A percentile compares a stretch with the other conserved stretches of the same genome.
These are phyloP conservation scores for Acrossocheilus wenchowensis DNA, from an alignment of 2,797 vertebrate species.

Conservation along the genomic window DNA sequence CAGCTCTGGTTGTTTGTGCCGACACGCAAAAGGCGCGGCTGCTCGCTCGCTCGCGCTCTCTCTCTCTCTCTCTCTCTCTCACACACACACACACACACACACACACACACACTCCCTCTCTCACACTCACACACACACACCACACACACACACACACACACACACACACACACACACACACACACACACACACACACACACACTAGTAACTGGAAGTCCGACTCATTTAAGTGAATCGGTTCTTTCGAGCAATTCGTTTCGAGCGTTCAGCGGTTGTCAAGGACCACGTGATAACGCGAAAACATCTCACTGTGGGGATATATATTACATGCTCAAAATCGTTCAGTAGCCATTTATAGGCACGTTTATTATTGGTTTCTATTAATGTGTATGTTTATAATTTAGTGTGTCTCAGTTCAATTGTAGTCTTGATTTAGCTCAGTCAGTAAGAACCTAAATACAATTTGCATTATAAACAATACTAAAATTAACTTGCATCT, in stretches of 20 bases:
- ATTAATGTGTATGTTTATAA: neutral
- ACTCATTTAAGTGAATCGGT: conserved; percentile 5
- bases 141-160: no score
- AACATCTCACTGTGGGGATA: neutral
- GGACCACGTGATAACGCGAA: neutral
- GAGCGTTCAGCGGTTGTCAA: neutral
- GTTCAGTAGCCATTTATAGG: neutral
- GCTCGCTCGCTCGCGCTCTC: conserved; percentile 8
- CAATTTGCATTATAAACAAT: neutral
- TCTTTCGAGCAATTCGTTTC: neutral
- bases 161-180: no score
- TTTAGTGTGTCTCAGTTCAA: neutral
- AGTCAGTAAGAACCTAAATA: neutral
- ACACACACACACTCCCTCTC: no score
- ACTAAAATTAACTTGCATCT: neutral
- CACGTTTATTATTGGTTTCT: neutral
- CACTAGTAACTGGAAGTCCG: conserved; percentile 75
- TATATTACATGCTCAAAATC: neutral
- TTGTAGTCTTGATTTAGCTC: neutral
- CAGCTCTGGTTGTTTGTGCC: conserved; percentile 78
- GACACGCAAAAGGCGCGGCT: conserved; percentile 81
- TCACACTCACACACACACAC: conserved; percentile 48
- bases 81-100: no score
- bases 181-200: neutral
- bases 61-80: no score